Percentiles rank a stretch among this genome's conserved stretches.
Evolutionary conservation across 2,113 vertebrate species (phyloP).

Genomic region (Protomyctophum bolini): DNA sequence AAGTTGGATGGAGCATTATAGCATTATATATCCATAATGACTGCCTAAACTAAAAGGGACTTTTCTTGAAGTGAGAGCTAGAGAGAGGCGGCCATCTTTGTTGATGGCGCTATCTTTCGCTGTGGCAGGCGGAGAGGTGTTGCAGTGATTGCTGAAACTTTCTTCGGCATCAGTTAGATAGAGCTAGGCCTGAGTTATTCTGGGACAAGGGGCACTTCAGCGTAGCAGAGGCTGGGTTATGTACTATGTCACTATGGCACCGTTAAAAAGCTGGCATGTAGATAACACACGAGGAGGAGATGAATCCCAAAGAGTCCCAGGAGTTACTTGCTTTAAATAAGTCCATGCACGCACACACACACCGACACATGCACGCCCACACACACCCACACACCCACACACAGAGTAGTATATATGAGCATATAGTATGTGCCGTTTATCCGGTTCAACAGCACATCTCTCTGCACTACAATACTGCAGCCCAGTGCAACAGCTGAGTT

Average conservation of each 20-base stretch:
- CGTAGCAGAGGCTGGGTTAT: conserved; percentile 75
- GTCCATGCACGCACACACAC: neutral
- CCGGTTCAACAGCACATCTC: conserved; percentile 60
- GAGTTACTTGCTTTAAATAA: conserved; percentile 76
- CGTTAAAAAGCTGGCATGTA: conserved; percentile 67
- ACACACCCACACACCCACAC: conserved; percentile 1
- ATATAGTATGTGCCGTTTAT: neutral
- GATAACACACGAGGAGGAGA: conserved; percentile 76
- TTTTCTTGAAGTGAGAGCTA: neutral
- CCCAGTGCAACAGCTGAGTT: conserved; percentile 71
- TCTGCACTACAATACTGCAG: conserved; percentile 55
- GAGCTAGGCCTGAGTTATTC: conserved; percentile 72
- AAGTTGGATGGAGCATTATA: neutral
- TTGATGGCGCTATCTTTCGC: conserved; percentile 67
- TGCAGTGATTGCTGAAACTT: conserved; percentile 72
- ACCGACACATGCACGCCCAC: conserved; percentile 42
- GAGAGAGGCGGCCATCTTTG: conserved; percentile 60
- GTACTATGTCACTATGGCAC: conserved; percentile 74
- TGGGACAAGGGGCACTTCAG: conserved; percentile 75
- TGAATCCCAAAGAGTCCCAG: conserved; percentile 67
- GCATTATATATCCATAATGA: neutral
- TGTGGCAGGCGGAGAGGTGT: conserved; percentile 68
- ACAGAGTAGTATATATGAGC: neutral
- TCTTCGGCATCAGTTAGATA: conserved; percentile 73
- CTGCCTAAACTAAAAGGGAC: neutral